These are phyloP conservation scores for Helicolenus hilgendorfi DNA, from an alignment of 2,797 vertebrate species.

Conservation along the genomic window DNA sequence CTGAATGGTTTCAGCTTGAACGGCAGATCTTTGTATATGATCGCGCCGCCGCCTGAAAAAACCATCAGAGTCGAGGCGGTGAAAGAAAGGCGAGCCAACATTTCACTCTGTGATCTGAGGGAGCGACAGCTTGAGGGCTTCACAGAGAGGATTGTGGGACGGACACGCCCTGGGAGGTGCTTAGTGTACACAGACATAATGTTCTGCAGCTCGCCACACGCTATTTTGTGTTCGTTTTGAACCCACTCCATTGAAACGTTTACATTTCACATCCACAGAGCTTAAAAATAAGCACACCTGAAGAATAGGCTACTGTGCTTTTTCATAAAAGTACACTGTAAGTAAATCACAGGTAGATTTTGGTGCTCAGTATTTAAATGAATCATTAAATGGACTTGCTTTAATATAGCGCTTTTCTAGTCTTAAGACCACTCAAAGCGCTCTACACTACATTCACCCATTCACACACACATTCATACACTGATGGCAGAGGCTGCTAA, in stretches of 20 bases:
- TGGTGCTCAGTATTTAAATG: background rate
- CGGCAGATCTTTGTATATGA: constrained; percentile 34
- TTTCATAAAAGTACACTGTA: background rate
- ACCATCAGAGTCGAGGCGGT: constrained; percentile 59
- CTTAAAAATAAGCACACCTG: background rate
- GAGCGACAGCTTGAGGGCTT: constrained; percentile 43
- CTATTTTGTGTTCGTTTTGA: background rate
- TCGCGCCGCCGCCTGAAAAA: constrained; percentile 30
- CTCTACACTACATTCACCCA: too few relatives aligned
- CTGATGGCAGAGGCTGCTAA: too few relatives aligned
- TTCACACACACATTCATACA: too few relatives aligned
- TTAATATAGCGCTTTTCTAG: too few relatives aligned
- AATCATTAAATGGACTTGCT: too few relatives aligned
- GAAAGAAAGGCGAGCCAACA: constrained; percentile 28
- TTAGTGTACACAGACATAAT: constrained; percentile 20
- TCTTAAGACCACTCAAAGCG: too few relatives aligned
- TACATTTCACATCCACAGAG: background rate
- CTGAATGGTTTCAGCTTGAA: constrained; percentile 42
- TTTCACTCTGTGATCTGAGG: constrained; percentile 44
- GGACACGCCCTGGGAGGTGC: constrained; percentile 46
- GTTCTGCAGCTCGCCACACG: constrained; percentile 20
- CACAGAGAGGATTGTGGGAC: background rate
- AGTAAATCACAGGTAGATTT: background rate
- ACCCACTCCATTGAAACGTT: background rate
- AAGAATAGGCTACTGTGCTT: background rate